These are phyloP conservation scores for Parazoanthus darwini DNA, from an alignment of 92 coral and sea anemone species.

Conservation along the genomic window DNA sequence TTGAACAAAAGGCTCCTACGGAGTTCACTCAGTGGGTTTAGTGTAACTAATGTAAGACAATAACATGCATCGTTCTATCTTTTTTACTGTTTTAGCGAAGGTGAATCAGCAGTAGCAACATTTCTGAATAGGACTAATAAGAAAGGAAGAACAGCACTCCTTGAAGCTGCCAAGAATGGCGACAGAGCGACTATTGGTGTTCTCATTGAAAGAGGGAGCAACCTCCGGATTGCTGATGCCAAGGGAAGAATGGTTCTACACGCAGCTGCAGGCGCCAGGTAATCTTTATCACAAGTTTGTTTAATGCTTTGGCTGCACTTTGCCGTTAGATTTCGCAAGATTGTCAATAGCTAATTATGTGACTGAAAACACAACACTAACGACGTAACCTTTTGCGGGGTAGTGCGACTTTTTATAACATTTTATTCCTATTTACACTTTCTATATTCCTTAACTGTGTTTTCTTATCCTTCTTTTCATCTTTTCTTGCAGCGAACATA, in stretches of 20 bases:
- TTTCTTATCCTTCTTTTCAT: no score
- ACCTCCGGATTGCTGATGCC: neutral
- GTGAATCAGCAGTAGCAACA: neutral
- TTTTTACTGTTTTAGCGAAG: neutral
- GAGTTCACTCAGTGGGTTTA: neutral
- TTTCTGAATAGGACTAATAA: conserved; percentile 12
- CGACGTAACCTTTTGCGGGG: no score
- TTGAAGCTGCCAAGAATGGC: conserved; percentile 31
- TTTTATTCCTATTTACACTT: no score
- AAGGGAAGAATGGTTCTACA: conserved; percentile 21
- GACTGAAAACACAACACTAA: no score
- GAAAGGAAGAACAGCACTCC: conserved; percentile 27
- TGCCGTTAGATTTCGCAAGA: no score
- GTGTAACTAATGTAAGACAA: no score
- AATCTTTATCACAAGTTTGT: neutral
- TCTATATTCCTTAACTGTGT: no score
- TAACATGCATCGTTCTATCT: neutral
- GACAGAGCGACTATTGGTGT: neutral
- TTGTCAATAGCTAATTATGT: no score
- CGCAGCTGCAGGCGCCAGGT: conserved; percentile 35
- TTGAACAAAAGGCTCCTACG: neutral
- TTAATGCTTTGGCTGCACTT: no score
- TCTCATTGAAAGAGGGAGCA: conserved; percentile 13
- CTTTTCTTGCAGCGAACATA: no score
- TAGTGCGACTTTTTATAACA: no score